These are phyloP conservation scores for Bufo gargarizans DNA, from an alignment of 2,113 vertebrate species.

Conservation along the genomic window DNA sequence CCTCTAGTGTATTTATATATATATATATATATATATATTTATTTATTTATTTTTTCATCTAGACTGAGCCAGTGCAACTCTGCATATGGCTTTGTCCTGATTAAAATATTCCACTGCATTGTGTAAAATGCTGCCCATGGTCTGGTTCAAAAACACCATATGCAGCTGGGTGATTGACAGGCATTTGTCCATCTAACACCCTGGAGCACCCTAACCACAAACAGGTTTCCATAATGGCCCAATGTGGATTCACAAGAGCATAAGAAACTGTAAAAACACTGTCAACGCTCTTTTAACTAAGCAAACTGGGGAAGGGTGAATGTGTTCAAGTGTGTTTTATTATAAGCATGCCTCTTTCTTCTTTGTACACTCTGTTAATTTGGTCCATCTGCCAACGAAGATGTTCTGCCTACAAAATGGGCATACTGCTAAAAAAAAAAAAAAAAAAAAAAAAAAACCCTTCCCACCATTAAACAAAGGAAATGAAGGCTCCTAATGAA, in stretches of 20 bases:
- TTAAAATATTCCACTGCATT: slow-evolving; percentile 56
- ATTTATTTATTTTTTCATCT: not conserved
- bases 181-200: slow-evolving; percentile 58
- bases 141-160: slow-evolving; percentile 54
- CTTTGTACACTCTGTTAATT: slow-evolving; percentile 59
- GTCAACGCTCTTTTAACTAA: slow-evolving; percentile 59
- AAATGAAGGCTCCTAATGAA: slow-evolving; percentile 47
- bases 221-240: slow-evolving; percentile 50
- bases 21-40: too few relatives aligned
- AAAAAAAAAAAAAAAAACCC: slow-evolving; percentile 56
- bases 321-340: slow-evolving; percentile 60
- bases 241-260: slow-evolving; percentile 53
- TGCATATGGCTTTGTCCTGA: slow-evolving; percentile 44
- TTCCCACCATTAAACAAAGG: slow-evolving; percentile 55
- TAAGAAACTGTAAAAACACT: slow-evolving; percentile 58
- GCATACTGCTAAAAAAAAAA: slow-evolving; percentile 54
- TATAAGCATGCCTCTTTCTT: slow-evolving; percentile 58
- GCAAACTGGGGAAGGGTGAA: slow-evolving; percentile 54
- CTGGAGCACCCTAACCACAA: slow-evolving; percentile 46
- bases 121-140: slow-evolving; percentile 34
- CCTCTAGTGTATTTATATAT: not conserved
- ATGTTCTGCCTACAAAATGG: slow-evolving; percentile 59
- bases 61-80: slow-evolving; percentile 12
- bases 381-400: slow-evolving; percentile 59
- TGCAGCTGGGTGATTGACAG: slow-evolving; percentile 56